Percentiles rank a stretch among this genome's conserved stretches.
phyloP scores from a whole-genome alignment of 2,797 vertebrate genomes.

The Sebastes minor region DNA sequence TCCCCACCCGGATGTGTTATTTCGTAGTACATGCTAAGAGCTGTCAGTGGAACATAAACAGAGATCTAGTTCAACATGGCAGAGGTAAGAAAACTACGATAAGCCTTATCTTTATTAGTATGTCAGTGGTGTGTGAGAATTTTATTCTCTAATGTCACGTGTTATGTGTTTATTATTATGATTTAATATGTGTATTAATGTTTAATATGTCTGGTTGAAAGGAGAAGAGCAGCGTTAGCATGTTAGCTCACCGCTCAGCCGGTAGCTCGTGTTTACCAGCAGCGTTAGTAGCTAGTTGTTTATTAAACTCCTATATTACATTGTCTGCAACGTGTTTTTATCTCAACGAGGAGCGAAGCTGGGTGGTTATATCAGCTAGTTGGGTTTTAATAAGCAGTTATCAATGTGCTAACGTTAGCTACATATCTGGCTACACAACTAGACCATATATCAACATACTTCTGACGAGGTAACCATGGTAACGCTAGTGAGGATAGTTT shows the following conservation, averaged over 20 bases:
- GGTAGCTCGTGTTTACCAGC: not conserved
- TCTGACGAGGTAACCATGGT: too few species aligned
- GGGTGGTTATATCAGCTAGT: too few species aligned
- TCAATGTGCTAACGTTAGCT: not conserved
- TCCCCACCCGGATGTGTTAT: conserved; percentile 30
- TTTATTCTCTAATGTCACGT: accelerated
- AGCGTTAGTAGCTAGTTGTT: not conserved
- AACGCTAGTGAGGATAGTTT: too few species aligned
- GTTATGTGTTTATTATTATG: not conserved
- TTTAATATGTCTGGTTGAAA: not conserved
- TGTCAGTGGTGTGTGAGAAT: not conserved
- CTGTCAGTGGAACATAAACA: conserved; percentile 51
- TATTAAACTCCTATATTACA: too few species aligned
- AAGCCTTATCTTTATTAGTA: not conserved
- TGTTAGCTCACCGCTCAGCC: not conserved
- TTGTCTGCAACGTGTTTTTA: not conserved
- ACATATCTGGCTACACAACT: not conserved
- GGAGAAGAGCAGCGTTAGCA: too few species aligned
- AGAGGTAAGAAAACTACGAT: conserved; percentile 62
- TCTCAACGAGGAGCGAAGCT: not conserved
- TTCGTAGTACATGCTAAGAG: conserved; percentile 5
- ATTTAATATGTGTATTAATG: not conserved
- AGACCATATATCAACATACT: not conserved
- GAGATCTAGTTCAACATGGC: conserved; percentile 67
- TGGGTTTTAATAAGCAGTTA: not conserved